These are phyloP conservation scores for Pristis pectinata DNA, from an alignment of 2,797 vertebrate genomes.

Conservation along the genomic window DNA sequence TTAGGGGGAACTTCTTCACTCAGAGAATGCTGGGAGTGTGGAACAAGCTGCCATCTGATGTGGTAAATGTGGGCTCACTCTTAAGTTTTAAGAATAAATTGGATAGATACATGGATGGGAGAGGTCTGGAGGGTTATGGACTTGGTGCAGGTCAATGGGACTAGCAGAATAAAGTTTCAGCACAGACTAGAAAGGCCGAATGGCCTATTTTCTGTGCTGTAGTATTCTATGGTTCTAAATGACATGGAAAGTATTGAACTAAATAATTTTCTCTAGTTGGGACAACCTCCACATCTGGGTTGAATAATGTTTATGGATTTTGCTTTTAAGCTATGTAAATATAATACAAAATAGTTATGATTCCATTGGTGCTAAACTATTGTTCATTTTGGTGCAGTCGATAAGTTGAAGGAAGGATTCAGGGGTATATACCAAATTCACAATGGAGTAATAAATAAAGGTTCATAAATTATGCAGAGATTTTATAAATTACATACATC, in stretches of 20 bases:
- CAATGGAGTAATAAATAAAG: neutral
- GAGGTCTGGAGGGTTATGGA: too few relatives aligned
- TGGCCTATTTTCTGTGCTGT: too few relatives aligned
- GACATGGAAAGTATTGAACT: neutral
- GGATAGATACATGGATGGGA: too few relatives aligned
- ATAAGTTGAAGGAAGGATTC: neutral
- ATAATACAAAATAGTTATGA: neutral
- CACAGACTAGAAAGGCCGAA: too few relatives aligned
- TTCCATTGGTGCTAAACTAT: neutral
- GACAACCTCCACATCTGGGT: neutral
- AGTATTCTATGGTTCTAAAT: too few relatives aligned
- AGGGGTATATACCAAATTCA: neutral
- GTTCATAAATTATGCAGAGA: neutral
- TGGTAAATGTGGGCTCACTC: too few relatives aligned
- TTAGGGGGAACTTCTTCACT: too few relatives aligned
- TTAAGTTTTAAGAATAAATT: too few relatives aligned
- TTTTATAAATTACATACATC: neutral
- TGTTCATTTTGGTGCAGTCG: neutral
- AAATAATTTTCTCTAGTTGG: neutral
- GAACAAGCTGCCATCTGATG: too few relatives aligned
- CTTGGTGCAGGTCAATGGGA: too few relatives aligned
- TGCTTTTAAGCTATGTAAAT: neutral
- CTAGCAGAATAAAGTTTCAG: too few relatives aligned
- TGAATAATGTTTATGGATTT: neutral
- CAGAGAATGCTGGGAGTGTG: too few relatives aligned